Percentiles rank a stretch among this genome's conserved stretches.
Conservation (phyloP, 2,888 invertebrate species). For the Sinodicranocentrus sp. region DNA sequence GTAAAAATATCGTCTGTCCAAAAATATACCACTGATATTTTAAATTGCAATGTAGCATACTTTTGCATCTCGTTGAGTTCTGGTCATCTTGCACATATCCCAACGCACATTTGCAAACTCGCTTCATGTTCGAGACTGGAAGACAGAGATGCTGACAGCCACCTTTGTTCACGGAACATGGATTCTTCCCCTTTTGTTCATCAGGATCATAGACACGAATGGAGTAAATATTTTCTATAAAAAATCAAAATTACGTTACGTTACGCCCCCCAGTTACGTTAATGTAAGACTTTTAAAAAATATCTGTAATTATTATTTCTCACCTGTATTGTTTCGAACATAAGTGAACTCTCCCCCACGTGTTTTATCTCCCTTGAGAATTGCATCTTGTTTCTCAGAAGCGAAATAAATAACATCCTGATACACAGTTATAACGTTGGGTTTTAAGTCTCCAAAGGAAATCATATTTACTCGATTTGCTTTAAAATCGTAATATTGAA, state of each 20-base stretch:
- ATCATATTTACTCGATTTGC: constrained; percentile 77
- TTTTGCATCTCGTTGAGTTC: constrained; percentile 82
- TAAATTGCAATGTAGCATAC: constrained; percentile 77
- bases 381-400: constrained; percentile 81
- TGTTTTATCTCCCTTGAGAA: constrained; percentile 83
- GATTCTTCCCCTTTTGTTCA: constrained; percentile 83
- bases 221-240: constrained; percentile 77
- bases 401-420: constrained; percentile 84
- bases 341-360: constrained; percentile 80
- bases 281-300: neutral
- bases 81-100: constrained; percentile 82
- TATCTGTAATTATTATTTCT: neutral
- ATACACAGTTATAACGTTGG: constrained; percentile 85
- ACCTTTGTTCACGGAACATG: constrained; percentile 81
- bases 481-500: constrained; percentile 83
- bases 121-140: constrained; percentile 81
- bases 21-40: too few relatives aligned
- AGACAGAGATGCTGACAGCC: constrained; percentile 88
- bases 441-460: constrained; percentile 78
- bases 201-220: constrained; percentile 83
- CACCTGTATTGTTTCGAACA: constrained; percentile 82
- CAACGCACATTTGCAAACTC: constrained; percentile 87
- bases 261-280: too few relatives aligned
- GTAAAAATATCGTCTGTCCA: neutral
- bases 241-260: neutral